Conservation (phyloP, 2,888 invertebrate genomes). For the Dromius quadrimaculatus region DNA sequence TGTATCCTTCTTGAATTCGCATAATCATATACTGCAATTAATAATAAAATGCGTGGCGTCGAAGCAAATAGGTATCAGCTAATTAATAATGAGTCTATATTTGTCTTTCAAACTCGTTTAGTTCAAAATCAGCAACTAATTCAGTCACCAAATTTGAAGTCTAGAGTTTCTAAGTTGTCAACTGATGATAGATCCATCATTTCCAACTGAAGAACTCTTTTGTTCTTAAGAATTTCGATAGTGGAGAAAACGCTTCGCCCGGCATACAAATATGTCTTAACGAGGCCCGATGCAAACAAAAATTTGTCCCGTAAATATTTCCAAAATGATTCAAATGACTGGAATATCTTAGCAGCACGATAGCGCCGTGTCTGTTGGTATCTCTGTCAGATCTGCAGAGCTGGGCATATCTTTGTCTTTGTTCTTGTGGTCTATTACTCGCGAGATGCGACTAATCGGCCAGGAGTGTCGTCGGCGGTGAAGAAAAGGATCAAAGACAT, state of each 20-base stretch:
- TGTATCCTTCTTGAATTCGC: too few species aligned
- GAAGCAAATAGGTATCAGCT: too few species aligned
- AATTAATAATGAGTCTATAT: too few species aligned
- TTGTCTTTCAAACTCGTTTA: too few species aligned
- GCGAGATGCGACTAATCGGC: constrained; percentile 20
- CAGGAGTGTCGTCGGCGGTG: constrained; percentile 13
- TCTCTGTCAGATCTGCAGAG: background rate
- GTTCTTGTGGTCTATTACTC: background rate
- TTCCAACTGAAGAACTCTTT: too few species aligned
- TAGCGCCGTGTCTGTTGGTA: background rate
- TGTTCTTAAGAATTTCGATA: constrained; percentile 27
- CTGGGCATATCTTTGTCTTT: background rate
- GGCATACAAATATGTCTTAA: constrained; percentile 31
- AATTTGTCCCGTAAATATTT: constrained; percentile 29
- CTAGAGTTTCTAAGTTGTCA: too few species aligned
- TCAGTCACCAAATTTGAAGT: too few species aligned
- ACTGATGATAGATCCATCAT: too few species aligned
- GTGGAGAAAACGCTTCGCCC: constrained; percentile 11
- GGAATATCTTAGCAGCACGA: constrained; percentile 7
- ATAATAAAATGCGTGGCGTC: too few species aligned
- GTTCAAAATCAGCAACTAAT: too few species aligned
- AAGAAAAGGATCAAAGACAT: constrained; percentile 19
- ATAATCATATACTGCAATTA: too few species aligned
- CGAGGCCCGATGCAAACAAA: constrained; percentile 10
- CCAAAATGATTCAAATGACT: constrained; percentile 21